Base-by-base conservation (phyloP, 1,140 invertebrate species). In the Paralvinella palmiformis region DNA sequence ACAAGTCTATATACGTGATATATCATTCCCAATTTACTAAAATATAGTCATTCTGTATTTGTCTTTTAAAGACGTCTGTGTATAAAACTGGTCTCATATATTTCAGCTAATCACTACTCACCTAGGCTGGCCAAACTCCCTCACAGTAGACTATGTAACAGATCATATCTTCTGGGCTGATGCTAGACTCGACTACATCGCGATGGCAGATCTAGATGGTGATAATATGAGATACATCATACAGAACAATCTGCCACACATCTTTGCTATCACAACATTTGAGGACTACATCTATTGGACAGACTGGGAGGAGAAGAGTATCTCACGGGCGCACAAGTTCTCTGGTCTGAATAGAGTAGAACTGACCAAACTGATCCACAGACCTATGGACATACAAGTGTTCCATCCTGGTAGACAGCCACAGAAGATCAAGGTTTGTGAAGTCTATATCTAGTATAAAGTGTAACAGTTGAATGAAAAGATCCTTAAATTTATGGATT, bases 131-230 rank as follows among this genome's bases (percentile, higher is more conserved):
- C 96, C 96, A 0, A 86, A 92, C 66, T 96, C 97, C 77, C 81
- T 99, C 4, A 94, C 94, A 0, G 89, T 99, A 36, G 96, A 99
- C 77, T 92, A 95, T 83, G 81, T 88, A 31, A 96, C 92, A 0
- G 91, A 97, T 71, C 93, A 96, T 73, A 88, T 99, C 0, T 99
- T 93, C 76, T 99, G 95, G 95, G 93, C 96, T 0, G 96, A 99
- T 79, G 92, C 94, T 0, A 91, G 90, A 75, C 81, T 94, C 29
- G 94, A 98, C 75, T 91, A 88, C 68, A 96, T 98, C 66, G 93
- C 95, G 68, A 73, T 79, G 92, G 90, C 76, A 3, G 68, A 75
- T 45, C 63, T 78, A 33, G 72, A 78, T 58, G 78, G 78, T 13
- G 65, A 55, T 6, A 70, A 73, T 52, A 63, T 62, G 17, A 60